A percentile compares a stretch with the other conserved stretches of the same genome.
These are phyloP conservation scores for Tricholauxania praeusta DNA, from an alignment of 2,888 invertebrate genomes.

Conservation along the genomic window DNA sequence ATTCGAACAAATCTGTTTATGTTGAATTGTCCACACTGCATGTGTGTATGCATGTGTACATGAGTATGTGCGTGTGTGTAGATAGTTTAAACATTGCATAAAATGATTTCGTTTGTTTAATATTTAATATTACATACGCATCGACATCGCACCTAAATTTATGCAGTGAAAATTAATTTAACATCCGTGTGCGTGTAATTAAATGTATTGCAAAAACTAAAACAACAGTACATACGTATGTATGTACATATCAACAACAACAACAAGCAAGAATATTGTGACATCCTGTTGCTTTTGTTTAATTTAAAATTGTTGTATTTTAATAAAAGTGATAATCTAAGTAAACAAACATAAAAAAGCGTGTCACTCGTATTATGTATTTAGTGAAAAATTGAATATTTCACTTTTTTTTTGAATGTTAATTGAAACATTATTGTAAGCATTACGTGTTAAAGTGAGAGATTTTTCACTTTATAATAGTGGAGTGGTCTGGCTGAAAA, in stretches of 20 bases:
- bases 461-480: too few relatives aligned
- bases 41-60: background rate
- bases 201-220: background rate
- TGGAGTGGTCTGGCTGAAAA: too few relatives aligned
- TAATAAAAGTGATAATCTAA: background rate
- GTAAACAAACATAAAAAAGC: background rate
- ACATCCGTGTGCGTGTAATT: background rate
- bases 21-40: background rate
- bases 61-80: slow-evolving; percentile 13
- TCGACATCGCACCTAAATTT: background rate
- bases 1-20: background rate
- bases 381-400: too few relatives aligned
- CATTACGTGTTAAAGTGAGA: too few relatives aligned
- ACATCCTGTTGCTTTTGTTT: slow-evolving; percentile 42
- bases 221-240: background rate
- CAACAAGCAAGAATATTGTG: slow-evolving; percentile 4
- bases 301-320: slow-evolving; percentile 39
- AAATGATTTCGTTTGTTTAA: background rate
- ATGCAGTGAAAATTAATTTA: slow-evolving; percentile 8
- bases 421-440: too few relatives aligned
- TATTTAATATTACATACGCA: background rate
- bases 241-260: background rate
- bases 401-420: too few relatives aligned
- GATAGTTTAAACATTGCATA: background rate
- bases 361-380: background rate